Conservation (phyloP, 2,888 invertebrate genomes). For the Macrophya annulata region DNA sequence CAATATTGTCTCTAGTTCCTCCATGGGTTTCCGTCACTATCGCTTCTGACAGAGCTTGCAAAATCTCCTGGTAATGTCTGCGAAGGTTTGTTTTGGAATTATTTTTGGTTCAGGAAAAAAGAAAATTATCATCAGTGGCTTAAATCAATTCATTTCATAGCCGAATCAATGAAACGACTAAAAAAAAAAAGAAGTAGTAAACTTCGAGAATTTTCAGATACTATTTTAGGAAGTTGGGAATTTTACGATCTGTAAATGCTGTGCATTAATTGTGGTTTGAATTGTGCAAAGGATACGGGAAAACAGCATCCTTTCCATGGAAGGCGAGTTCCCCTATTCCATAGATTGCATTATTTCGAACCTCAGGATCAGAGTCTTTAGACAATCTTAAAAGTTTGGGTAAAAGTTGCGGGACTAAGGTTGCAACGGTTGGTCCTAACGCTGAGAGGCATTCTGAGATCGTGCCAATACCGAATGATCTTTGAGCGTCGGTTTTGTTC, state of each 20-base stretch:
- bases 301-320: constrained; percentile 84
- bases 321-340: constrained; percentile 88
- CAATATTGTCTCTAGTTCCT: constrained; percentile 88
- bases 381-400: constrained; percentile 84
- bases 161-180: constrained; percentile 20
- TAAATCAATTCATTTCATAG: not conserved
- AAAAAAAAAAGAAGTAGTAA: constrained; percentile 25
- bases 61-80: constrained; percentile 85
- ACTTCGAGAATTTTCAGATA: not conserved
- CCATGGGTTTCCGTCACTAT: constrained; percentile 85
- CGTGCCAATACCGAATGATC: constrained; percentile 88
- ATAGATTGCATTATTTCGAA: constrained; percentile 89
- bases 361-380: constrained; percentile 85
- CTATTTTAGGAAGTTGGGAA: not conserved
- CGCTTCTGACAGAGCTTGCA: constrained; percentile 85
- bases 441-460: constrained; percentile 88
- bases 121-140: constrained; percentile 1
- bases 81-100: not conserved
- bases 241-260: not conserved
- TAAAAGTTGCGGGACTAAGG: constrained; percentile 84
- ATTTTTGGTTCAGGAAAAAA: constrained; percentile 17
- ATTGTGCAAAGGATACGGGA: constrained; percentile 80
- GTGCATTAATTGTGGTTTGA: not conserved
- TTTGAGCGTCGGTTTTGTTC: constrained; percentile 84
- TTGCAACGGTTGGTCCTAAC: constrained; percentile 81